A percentile compares a stretch with the other conserved stretches of the same genome.
Conservation (phyloP, 1,140 invertebrate genomes). For the Caenorhabditis brenneri region DNA sequence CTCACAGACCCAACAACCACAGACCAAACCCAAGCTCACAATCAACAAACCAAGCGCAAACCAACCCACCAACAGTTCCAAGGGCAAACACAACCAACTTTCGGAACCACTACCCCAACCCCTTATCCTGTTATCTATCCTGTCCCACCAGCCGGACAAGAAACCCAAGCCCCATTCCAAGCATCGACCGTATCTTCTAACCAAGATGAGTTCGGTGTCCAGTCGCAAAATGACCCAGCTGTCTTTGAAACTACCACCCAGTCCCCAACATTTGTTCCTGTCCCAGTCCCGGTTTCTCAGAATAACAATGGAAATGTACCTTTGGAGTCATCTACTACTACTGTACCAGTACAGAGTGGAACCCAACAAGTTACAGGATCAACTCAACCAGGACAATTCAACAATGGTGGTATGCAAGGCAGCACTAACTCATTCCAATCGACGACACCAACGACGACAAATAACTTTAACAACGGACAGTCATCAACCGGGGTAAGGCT, state of each 20-base stretch:
- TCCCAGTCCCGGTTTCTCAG: not conserved
- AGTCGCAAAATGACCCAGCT: not conserved
- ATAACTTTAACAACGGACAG: slow-evolving; percentile 15
- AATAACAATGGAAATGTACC: slow-evolving; percentile 18
- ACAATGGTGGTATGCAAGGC: not conserved
- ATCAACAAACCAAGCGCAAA: not conserved
- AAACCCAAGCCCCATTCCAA: not conserved
- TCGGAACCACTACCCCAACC: not conserved
- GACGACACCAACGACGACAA: slow-evolving; percentile 14
- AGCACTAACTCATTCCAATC: slow-evolving; percentile 27
- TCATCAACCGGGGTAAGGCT: slow-evolving; percentile 29
- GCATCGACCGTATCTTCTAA: slow-evolving; percentile 24
- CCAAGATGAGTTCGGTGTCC: slow-evolving; percentile 14
- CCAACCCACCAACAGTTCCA: not conserved
- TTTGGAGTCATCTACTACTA: not conserved
- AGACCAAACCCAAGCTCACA: not conserved
- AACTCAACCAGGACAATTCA: not conserved
- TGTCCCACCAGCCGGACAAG: not conserved
- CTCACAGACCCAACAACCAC: not conserved
- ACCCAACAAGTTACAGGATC: slow-evolving; percentile 7
- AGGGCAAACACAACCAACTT: not conserved
- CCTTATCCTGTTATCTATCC: not conserved
- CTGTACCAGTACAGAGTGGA: not conserved
- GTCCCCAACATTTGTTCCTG: not conserved
- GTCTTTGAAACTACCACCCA: not conserved